Evolutionary conservation across 2,797 vertebrate species (phyloP).

Genomic region (Anas flavirostris): DNA sequence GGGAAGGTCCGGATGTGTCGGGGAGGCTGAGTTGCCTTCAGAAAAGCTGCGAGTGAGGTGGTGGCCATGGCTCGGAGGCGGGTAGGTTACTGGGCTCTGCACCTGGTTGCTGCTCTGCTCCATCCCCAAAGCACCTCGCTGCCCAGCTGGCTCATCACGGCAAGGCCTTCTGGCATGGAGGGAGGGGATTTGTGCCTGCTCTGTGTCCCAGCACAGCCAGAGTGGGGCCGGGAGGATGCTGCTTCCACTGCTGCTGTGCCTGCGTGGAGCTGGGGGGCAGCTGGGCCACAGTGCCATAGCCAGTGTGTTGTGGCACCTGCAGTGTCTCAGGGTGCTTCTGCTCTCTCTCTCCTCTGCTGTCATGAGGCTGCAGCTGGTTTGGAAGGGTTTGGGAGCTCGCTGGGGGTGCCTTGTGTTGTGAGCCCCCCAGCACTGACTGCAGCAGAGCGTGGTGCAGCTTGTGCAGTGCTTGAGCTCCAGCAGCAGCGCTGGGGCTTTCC

Average conservation of each 20-base stretch:
- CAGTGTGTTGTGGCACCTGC: accelerated
- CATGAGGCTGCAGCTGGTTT: too few species aligned
- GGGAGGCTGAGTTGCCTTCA: background rate
- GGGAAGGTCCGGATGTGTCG: background rate
- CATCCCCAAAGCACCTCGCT: background rate
- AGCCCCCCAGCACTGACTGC: background rate
- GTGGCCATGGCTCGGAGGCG: constrained; percentile 58
- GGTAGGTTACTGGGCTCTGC: constrained; percentile 12
- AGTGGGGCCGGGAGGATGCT: accelerated
- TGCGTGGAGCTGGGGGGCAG: background rate
- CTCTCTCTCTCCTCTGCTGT: background rate
- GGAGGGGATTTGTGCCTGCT: background rate
- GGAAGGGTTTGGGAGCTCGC: too few species aligned
- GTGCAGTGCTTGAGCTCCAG: too few species aligned
- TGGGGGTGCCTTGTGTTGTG: background rate
- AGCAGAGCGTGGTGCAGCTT: background rate
- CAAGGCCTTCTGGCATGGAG: background rate
- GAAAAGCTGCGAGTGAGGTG: background rate
- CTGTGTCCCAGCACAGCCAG: background rate
- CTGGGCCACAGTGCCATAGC: background rate
- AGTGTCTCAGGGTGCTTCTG: accelerated
- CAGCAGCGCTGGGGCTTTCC: background rate
- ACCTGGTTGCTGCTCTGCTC: constrained; percentile 4
- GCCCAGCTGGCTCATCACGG: background rate
- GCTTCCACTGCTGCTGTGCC: background rate